A percentile compares a stretch with the other conserved stretches of the same genome.
These are phyloP conservation scores for Homarus americanus DNA, from an alignment of 1,140 invertebrate genomes.

Conservation along the genomic window DNA sequence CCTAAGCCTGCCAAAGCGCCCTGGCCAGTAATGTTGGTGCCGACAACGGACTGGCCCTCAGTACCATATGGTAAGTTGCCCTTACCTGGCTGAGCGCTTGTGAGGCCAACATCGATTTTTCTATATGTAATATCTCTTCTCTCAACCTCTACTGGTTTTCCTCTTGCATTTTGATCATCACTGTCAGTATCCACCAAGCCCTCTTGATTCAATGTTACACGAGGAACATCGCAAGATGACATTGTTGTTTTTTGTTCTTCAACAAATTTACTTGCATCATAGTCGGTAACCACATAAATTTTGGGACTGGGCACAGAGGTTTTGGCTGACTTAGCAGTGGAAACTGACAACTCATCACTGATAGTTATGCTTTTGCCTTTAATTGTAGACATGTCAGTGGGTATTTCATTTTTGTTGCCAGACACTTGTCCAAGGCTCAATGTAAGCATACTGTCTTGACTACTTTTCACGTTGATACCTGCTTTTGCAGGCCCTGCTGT, in stretches of 20 bases:
- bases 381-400: background rate
- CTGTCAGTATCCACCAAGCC: background rate
- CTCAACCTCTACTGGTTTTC: background rate
- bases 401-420: background rate
- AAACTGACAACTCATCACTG: background rate
- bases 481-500: background rate
- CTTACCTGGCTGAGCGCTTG: slow-evolving; percentile 37
- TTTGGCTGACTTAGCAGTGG: background rate
- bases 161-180: background rate
- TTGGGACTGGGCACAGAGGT: background rate
- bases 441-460: background rate
- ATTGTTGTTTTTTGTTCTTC: background rate
- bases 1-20: slow-evolving; percentile 32
- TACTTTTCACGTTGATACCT: background rate
- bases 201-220: slow-evolving; percentile 37
- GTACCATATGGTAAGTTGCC: slow-evolving; percentile 15
- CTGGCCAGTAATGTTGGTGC: slow-evolving; percentile 32
- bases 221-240: slow-evolving; percentile 49
- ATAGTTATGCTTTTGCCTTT: background rate
- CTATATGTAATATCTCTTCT: background rate
- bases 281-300: background rate
- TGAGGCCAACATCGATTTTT: background rate
- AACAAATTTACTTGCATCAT: background rate
- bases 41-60: slow-evolving; percentile 25
- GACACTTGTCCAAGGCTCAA: background rate